Evolutionary conservation across 2,888 invertebrate genomes (phyloP).

Genomic region (Drosophila kanekoi): DNA sequence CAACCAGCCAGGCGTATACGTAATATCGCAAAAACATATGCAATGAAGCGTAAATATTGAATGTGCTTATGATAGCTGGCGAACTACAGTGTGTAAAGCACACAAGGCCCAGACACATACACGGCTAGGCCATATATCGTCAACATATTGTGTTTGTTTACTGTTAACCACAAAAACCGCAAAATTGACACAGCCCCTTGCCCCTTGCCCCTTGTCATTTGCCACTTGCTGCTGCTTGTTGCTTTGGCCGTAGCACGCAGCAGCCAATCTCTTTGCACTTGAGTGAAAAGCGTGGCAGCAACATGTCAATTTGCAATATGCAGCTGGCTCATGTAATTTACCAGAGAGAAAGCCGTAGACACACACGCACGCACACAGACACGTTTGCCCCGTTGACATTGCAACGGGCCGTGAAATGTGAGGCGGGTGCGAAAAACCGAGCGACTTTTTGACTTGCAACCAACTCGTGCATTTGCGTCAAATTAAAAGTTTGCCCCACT

Average conservation of each 20-base stretch:
- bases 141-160: slow-evolving; percentile 43
- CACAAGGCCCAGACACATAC: slow-evolving; percentile 12
- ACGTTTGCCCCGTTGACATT: slow-evolving; percentile 26
- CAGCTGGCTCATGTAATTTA: slow-evolving; percentile 36
- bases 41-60: slow-evolving; percentile 43
- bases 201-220: not conserved
- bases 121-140: not conserved
- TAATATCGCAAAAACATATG: slow-evolving; percentile 26
- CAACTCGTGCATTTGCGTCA: slow-evolving; percentile 18
- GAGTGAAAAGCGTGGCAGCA: slow-evolving; percentile 20
- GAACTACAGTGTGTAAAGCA: slow-evolving; percentile 23
- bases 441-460: slow-evolving; percentile 38
- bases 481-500: slow-evolving; percentile 41
- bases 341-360: slow-evolving; percentile 24
- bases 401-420: slow-evolving; percentile 9
- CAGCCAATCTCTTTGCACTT: slow-evolving; percentile 24
- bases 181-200: slow-evolving; percentile 5
- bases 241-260: not conserved
- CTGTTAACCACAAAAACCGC: slow-evolving; percentile 49
- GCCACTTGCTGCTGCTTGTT: not conserved
- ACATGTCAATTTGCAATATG: slow-evolving; percentile 58
- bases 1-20: slow-evolving; percentile 20
- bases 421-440: slow-evolving; percentile 21
- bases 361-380: slow-evolving; percentile 15
- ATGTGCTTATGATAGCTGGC: slow-evolving; percentile 33